Percentiles rank a stretch among this genome's conserved stretches.
Evolutionary conservation across 2,888 invertebrate genomes (phyloP).

Genomic region (Malachius bipustulatus): DNA sequence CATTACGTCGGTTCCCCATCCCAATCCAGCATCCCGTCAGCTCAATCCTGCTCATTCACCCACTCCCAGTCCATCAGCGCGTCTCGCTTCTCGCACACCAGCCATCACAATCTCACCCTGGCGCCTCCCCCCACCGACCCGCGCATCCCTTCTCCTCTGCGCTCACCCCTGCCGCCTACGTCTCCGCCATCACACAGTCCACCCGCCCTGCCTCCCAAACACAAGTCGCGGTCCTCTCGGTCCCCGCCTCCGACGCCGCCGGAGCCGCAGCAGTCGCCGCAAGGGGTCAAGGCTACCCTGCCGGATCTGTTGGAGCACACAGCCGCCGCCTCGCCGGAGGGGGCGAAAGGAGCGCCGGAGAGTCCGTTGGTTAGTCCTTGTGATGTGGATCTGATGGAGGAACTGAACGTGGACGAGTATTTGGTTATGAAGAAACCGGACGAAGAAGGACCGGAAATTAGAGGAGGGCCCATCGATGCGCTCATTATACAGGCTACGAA

Average conservation of each 20-base stretch:
- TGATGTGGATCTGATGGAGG: slow-evolving; percentile 55
- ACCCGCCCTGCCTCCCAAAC: slow-evolving; percentile 47
- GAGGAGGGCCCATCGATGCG: slow-evolving; percentile 89
- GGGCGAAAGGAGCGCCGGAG: slow-evolving; percentile 16
- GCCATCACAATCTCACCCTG: slow-evolving; percentile 26
- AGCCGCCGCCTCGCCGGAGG: slow-evolving; percentile 13
- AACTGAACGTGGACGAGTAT: slow-evolving; percentile 68
- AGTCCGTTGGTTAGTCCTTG: slow-evolving; percentile 23
- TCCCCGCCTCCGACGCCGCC: slow-evolving; percentile 28
- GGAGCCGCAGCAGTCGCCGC: slow-evolving; percentile 7
- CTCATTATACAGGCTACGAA: slow-evolving; percentile 93
- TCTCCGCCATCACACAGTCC: slow-evolving; percentile 18
- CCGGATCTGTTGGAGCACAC: slow-evolving; percentile 35
- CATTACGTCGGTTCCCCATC: slow-evolving; percentile 25
- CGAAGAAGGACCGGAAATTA: slow-evolving; percentile 81
- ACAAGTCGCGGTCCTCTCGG: slow-evolving; percentile 34
- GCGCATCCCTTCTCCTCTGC: slow-evolving; percentile 25
- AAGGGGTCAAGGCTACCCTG: slow-evolving; percentile 25
- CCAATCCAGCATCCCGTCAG: slow-evolving; percentile 38
- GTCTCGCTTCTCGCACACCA: slow-evolving; percentile 27
- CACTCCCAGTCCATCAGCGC: slow-evolving; percentile 28
- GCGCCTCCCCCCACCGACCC: slow-evolving; percentile 25
- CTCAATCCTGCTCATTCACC: slow-evolving; percentile 47
- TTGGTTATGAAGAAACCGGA: slow-evolving; percentile 67
- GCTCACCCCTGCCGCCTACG: slow-evolving; percentile 24